Evolutionary conservation across 2,113 vertebrate genomes (phyloP).

Genomic region (Hassar affinis): DNA sequence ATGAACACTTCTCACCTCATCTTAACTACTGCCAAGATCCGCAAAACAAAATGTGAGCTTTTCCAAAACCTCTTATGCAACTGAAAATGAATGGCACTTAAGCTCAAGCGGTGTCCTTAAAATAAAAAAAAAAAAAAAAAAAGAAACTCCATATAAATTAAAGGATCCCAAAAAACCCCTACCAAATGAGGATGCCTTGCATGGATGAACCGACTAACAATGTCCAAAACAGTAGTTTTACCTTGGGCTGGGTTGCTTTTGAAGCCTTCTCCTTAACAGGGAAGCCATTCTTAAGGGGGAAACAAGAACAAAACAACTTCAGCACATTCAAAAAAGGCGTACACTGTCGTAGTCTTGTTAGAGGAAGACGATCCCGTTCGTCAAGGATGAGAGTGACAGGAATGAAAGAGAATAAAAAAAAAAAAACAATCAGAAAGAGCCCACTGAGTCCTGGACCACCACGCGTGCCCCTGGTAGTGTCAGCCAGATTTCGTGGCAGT

Average conservation of each 20-base stretch:
- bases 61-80: not conserved
- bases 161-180: not conserved
- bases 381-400: not conserved
- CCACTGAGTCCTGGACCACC: slow-evolving; percentile 36
- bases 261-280: slow-evolving; percentile 75
- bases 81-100: not conserved
- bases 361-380: not conserved
- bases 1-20: not conserved
- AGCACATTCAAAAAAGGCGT: slow-evolving; percentile 57
- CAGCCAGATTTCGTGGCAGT: slow-evolving; percentile 51
- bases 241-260: slow-evolving; percentile 74
- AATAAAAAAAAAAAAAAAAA: slow-evolving; percentile 29
- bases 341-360: slow-evolving; percentile 9
- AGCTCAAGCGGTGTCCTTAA: not conserved
- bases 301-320: slow-evolving; percentile 71
- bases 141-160: not conserved
- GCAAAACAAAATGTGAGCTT: not conserved
- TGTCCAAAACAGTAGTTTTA: slow-evolving; percentile 61
- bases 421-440: not conserved
- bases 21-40: not conserved
- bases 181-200: not conserved
- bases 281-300: slow-evolving; percentile 76
- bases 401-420: not conserved
- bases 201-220: slow-evolving; percentile 31
- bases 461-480: slow-evolving; percentile 51